Evolutionary conservation across 2,797 vertebrate genomes (phyloP), one percentile per base, ranked within the genome.

Genomic region (Gymnodraco acuticeps): DNA sequence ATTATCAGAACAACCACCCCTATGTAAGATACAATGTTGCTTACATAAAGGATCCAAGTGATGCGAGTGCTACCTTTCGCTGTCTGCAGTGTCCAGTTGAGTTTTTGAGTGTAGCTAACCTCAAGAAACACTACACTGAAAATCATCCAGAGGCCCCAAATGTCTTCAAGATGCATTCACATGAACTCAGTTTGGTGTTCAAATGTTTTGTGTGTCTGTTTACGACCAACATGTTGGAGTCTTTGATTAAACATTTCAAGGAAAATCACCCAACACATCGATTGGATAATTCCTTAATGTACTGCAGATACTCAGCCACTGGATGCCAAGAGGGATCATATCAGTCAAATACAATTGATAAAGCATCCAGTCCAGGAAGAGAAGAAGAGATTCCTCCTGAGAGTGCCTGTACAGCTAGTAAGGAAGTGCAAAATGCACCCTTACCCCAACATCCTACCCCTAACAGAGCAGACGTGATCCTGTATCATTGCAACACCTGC

Each of bases 31-130:
- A 91, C 78, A 96, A 92, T 70, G 89, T 94, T 73, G 83, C 87
- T 67, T 98, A 98, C 89, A 96, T 98, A 63, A 60, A 95, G 81
- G 95, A 97, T 89, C 90, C 92, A 2, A 93, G 91, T 7, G 95
- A 97, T 81, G 92, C 92, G 64, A 96, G 95, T 0, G 96, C 96
- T 0, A 96, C 96, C 0, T 98, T 97, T 75, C 86, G 97, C 4
- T 98, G 97, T 80, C 94, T 98, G 15, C 95, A 96, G 72, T 98
- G 97, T 82, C 97, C 97, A 16, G 94, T 96, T 14, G 97, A 98
- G 70, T 98, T 97, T 67, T 90, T 89, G 54, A 94, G 93, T 70
- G 93, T 95, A 23, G 92, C 92, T 78, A 91, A 95, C 47, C 93
- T 98, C 8, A 95, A 96, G 73, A 95, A 93, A 48, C 97, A 98